Conservation (phyloP, 2,888 invertebrate species). For the Chelonus formosanus region DNA sequence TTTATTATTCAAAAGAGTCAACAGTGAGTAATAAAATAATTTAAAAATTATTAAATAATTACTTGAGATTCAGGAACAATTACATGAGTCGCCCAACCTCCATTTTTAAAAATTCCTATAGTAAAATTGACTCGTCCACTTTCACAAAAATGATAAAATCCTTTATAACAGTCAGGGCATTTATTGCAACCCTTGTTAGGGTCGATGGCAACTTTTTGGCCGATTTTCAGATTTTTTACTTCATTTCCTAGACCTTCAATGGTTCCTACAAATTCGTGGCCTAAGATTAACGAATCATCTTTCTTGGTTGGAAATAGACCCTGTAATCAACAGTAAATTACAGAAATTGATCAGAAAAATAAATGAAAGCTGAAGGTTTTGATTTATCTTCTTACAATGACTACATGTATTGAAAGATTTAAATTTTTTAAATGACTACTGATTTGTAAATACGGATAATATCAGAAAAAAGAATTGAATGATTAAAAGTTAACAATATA, state of each 20-base stretch:
- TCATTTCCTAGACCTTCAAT: constrained; percentile 69
- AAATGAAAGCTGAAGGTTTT: too few species aligned
- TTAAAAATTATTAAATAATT: too few species aligned
- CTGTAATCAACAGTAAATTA: constrained; percentile 57
- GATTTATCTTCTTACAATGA: too few species aligned
- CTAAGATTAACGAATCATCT: constrained; percentile 68
- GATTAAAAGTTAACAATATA: too few species aligned
- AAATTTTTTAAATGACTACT: too few species aligned
- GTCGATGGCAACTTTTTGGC: constrained; percentile 75
- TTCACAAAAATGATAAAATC: constrained; percentile 73
- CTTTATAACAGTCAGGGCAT: constrained; percentile 72
- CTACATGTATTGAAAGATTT: too few species aligned
- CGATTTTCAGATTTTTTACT: constrained; percentile 69
- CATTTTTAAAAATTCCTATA: constrained; percentile 73
- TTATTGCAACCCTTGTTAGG: constrained; percentile 74
- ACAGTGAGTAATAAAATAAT: too few species aligned
- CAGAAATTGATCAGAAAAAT: too few species aligned
- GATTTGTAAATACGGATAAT: too few species aligned
- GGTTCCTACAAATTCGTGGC: constrained; percentile 76
- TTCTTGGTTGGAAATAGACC: constrained; percentile 74
- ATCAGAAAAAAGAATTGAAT: too few species aligned
- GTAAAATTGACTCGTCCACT: constrained; percentile 71
- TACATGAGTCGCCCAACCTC: constrained; percentile 76
- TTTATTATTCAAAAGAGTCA: too few species aligned
- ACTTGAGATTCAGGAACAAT: constrained; percentile 72